phyloP scores from a whole-genome alignment of 2,113 vertebrate genomes.

The Synodontis membranacea region DNA sequence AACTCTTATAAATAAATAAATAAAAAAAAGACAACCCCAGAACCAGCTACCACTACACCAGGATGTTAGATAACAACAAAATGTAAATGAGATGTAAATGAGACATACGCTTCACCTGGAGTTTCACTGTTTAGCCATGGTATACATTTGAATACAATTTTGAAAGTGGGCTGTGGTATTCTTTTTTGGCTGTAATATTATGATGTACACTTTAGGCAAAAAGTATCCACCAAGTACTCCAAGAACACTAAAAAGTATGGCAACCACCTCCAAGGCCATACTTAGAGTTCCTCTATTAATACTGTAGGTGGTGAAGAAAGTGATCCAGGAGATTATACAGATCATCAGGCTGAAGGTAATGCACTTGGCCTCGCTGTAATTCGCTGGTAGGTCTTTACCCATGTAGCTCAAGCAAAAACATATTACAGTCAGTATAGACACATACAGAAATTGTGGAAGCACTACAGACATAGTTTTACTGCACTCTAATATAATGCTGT shows the following conservation, averaged over 20 bases:
- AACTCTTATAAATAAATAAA: too few species aligned
- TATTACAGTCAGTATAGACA: constrained; percentile 66
- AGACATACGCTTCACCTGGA: not conserved
- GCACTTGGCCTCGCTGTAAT: constrained; percentile 83
- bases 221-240: constrained; percentile 74
- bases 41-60: constrained; percentile 22
- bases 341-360: constrained; percentile 79
- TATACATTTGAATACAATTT: constrained; percentile 80
- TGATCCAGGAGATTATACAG: constrained; percentile 77
- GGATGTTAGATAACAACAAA: constrained; percentile 12
- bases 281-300: constrained; percentile 68
- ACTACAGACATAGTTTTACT: constrained; percentile 67
- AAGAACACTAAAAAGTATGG: constrained; percentile 69
- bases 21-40: not conserved
- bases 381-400: constrained; percentile 83
- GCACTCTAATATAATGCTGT: constrained; percentile 74
- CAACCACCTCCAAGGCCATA: constrained; percentile 68
- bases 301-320: constrained; percentile 76
- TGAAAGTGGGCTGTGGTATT: constrained; percentile 76
- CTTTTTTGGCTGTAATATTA: constrained; percentile 70
- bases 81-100: too few species aligned
- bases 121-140: constrained; percentile 68
- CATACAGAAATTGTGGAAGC: constrained; percentile 60
- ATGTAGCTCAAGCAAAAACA: constrained; percentile 81
- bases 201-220: constrained; percentile 76